Evolutionary conservation across 2,113 vertebrate species (phyloP), one percentile per base, ranked within the genome.

Genomic region (Chamaetylas fuelleborni): DNA sequence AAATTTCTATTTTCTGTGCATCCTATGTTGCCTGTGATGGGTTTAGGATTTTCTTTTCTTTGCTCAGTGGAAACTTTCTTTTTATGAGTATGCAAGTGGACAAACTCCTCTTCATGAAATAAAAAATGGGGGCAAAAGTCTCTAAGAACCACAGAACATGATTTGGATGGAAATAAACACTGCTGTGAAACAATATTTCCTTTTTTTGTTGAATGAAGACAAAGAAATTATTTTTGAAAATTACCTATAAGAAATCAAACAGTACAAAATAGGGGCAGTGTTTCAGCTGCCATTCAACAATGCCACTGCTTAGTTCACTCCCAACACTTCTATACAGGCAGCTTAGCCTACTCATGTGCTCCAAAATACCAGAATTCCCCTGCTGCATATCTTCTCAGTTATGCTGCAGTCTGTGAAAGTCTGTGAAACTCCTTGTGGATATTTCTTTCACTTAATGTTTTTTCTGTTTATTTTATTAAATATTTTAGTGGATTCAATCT

Each of bases 91-190:
- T 38, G 6, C 14, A 64, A 64, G 24, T 43, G 20, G 47, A 34
- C 8, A 53, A 4, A 43, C 6, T 29, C 19, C 12, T 48, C 7
- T 36, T 69, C 9, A 43, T 54, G 6, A 64, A 58, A 31, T 50
- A 24, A 57, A 45, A 38, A 66, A 38, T 3, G 4, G 2, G 3
- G 5, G 1, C 0, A 4, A 18, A 54, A 31, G 4, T 43, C 12
- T 69, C 12, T 17, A 56, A 56, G 57, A 80, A 47, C 12, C 3
- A n/a, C 15, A 66, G 22, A 84, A 5, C 16, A 40, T n/a, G 1
- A 36, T 70, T 31, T 57, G 29, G 23, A 66, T 53, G 69, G 29
- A 76, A 40, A 65, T 22, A 70, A 83, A 54, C 5, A 50, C 6
- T 53, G 43, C 12, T 23, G 19, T 45, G 20, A 11, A 74, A 24